Conservation (phyloP, 2,113 vertebrate species). For the Phylloscopus trochilus region DNA sequence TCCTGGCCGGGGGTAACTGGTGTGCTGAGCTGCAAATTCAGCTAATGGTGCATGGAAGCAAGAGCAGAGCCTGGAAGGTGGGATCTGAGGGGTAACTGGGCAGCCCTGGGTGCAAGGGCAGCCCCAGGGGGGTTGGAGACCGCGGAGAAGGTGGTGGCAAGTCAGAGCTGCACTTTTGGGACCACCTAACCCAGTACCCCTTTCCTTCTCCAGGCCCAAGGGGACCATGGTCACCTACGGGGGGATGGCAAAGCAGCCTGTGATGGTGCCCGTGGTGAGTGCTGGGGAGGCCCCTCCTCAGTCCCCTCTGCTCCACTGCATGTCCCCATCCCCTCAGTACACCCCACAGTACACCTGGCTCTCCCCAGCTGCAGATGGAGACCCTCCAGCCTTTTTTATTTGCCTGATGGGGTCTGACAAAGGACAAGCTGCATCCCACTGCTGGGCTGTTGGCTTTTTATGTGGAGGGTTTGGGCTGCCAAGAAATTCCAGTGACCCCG, state of each 20-base stretch:
- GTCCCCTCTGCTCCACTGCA: fast-evolving
- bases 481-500: fast-evolving
- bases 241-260: constrained; percentile 94
- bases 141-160: neutral
- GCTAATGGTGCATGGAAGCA: fast-evolving
- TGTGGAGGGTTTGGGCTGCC: neutral
- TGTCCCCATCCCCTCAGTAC: neutral
- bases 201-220: constrained; percentile 71
- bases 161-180: neutral
- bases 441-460: neutral
- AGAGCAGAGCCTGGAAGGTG: neutral
- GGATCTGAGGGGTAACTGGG: neutral
- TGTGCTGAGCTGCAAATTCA: neutral
- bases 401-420: fast-evolving
- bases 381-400: neutral
- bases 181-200: neutral
- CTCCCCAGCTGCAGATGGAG: neutral
- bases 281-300: neutral
- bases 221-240: constrained; percentile 97
- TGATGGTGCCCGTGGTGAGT: constrained; percentile 90
- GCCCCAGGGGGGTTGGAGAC: fast-evolving
- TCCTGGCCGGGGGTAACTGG: neutral
- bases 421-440: fast-evolving
- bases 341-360: neutral
- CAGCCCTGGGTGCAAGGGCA: neutral